Base-by-base conservation (phyloP, 2,797 vertebrate genomes). In the Pyrocephalus nanus region DNA sequence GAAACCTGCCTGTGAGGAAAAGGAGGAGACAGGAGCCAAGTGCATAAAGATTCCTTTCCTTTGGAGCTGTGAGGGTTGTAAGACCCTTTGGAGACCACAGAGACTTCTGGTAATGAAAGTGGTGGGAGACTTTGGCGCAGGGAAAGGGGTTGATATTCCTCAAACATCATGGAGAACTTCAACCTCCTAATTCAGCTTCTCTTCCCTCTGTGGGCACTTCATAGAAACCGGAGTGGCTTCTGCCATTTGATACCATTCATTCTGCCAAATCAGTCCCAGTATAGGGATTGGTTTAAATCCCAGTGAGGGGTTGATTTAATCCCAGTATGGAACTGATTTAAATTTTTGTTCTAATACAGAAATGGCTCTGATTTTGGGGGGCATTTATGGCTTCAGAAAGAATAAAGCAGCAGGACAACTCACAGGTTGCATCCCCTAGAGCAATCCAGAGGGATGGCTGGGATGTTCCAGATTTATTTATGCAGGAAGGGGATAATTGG, bases 11-110 rank as follows among this genome's bases (percentile, higher is more conserved):
- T 4, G 0, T 11, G 32, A 72, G 23, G 22, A 65, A 66, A 83
- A 51, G 27, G 13, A 19, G 7, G 15, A 60, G 19, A 18, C 45
- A 9, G 10, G 30, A 5, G 12, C 48, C 34, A 51, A 45, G 14
- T 0, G 22, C 16, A 25, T 0, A 14, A 67, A 42, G 10, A 82
- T 2, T 18, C 27, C 18, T 70, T 54, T 73, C 9, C 23, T 70
- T 11, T 11, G 51, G 38, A 45, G 17, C 53, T 87, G 8, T 30
- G 67, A 50, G 14, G 0, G 2, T 2, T 21, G 1, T 12, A 8
- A 60, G 5, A 70, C 5, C 15, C 51, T 84, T 45, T 3, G 12
- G 38, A 72, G 27, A 12, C 4, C 27, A 48, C 20, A 34, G 11
- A 61, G 16, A 0, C 9, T 55, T 14, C n/a, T 55, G 45, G 45